These are phyloP conservation scores for Toxostoma redivivum DNA, from an alignment of 2,113 vertebrate species.

Conservation along the genomic window DNA sequence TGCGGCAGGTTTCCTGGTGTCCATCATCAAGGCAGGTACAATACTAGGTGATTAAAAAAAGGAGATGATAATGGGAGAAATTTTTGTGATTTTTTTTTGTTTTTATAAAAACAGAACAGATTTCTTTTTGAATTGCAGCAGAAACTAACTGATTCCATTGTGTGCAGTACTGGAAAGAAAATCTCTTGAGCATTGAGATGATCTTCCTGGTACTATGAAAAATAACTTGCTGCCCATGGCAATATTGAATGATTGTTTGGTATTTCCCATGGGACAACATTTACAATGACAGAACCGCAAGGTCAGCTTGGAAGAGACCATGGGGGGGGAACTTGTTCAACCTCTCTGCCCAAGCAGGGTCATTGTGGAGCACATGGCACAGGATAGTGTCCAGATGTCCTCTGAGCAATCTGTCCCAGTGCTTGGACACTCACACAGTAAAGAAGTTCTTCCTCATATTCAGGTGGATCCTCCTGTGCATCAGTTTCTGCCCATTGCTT, in stretches of 20 bases:
- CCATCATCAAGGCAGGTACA: neutral
- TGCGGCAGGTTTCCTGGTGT: neutral
- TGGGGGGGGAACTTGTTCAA: neutral
- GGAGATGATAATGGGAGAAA: neutral
- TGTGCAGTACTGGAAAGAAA: neutral
- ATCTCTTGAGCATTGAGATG: neutral
- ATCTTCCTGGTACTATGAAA: neutral
- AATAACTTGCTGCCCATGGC: neutral
- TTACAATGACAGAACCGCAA: neutral
- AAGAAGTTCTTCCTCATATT: neutral
- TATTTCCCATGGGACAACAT: neutral
- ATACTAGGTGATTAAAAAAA: neutral
- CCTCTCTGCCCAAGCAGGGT: neutral
- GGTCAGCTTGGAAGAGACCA: neutral
- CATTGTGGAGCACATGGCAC: too few species aligned
- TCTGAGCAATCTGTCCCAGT: neutral
- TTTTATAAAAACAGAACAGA: neutral
- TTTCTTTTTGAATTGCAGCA: neutral
- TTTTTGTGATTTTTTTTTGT: neutral
- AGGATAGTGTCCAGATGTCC: too few species aligned
- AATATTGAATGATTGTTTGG: neutral
- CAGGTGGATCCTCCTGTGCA: neutral
- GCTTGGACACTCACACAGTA: neutral
- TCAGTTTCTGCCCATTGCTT: neutral
- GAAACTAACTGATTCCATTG: neutral